phyloP scores from a whole-genome alignment of 2,113 vertebrate species.

The Boulengeromyrus knoepffleri region DNA sequence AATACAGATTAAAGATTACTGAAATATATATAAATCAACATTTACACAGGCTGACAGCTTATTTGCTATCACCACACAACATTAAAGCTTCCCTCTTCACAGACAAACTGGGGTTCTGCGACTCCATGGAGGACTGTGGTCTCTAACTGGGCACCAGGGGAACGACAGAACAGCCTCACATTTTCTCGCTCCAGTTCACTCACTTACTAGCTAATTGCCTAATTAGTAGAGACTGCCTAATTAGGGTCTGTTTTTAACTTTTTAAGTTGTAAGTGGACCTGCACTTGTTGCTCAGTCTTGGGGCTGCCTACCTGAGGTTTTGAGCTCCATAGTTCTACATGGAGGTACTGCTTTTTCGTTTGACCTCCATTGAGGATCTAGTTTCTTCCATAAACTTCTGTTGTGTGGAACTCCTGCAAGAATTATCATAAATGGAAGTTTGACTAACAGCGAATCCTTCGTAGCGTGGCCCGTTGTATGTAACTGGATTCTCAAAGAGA shows the following conservation, averaged over 20 bases:
- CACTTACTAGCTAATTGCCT: not conserved
- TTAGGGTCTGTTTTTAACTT: not conserved
- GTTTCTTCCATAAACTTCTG: not conserved
- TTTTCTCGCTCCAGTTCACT: not conserved
- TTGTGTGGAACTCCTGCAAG: not conserved
- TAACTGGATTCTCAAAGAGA: not conserved
- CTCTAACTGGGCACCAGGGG: not conserved
- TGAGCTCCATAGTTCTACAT: not conserved
- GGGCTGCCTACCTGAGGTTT: not conserved
- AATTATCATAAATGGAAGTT: not conserved
- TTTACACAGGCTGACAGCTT: not conserved
- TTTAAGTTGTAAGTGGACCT: not conserved
- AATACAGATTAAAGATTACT: conserved; percentile 9
- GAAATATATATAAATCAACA: conserved; percentile 11
- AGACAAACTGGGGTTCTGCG: not conserved
- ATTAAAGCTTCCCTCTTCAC: not conserved
- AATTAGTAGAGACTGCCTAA: not conserved
- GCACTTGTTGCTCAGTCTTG: not conserved
- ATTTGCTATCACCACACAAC: not conserved
- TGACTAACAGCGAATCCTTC: not conserved
- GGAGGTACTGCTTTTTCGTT: not conserved
- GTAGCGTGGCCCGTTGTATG: not conserved
- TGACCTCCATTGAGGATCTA: not conserved
- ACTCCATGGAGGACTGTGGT: not conserved
- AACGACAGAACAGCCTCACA: not conserved